phyloP scores from a whole-genome alignment of 2,888 invertebrate genomes.

The Amiota communis region DNA sequence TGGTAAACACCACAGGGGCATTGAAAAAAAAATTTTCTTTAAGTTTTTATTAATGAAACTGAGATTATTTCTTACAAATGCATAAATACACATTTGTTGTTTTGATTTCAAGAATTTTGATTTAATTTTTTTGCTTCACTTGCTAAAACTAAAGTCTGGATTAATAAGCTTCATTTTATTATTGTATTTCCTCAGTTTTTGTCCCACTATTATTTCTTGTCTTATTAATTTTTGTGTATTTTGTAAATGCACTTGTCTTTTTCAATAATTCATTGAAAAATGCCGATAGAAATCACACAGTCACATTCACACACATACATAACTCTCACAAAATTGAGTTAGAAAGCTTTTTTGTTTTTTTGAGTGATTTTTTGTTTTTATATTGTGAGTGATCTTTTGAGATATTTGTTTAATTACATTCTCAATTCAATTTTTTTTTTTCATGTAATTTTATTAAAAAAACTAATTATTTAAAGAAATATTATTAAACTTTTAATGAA shows the following conservation, averaged over 20 bases:
- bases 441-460: background rate
- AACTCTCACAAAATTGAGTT: background rate
- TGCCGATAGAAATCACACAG: constrained; percentile 17
- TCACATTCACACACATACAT: constrained; percentile 28
- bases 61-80: too few species aligned
- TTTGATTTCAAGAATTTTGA: too few species aligned
- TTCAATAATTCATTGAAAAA: constrained; percentile 40
- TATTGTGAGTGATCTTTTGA: background rate
- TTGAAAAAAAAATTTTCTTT: too few species aligned
- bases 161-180: too few species aligned
- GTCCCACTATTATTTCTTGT: too few species aligned
- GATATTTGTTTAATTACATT: background rate
- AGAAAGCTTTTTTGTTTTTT: constrained; percentile 19
- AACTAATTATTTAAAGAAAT: background rate
- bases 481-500: background rate
- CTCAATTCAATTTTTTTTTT: background rate
- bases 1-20: too few species aligned
- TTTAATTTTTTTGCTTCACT: too few species aligned
- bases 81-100: too few species aligned
- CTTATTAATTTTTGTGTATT: constrained; percentile 49
- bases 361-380: constrained; percentile 24
- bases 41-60: too few species aligned
- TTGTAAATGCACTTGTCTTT: constrained; percentile 57
- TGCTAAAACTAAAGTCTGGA: too few species aligned
- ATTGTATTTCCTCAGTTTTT: too few species aligned